Percentiles rank a stretch among this genome's conserved stretches.
Conservation (phyloP, 2,888 invertebrate genomes). For the Drosophila gaucha region DNA sequence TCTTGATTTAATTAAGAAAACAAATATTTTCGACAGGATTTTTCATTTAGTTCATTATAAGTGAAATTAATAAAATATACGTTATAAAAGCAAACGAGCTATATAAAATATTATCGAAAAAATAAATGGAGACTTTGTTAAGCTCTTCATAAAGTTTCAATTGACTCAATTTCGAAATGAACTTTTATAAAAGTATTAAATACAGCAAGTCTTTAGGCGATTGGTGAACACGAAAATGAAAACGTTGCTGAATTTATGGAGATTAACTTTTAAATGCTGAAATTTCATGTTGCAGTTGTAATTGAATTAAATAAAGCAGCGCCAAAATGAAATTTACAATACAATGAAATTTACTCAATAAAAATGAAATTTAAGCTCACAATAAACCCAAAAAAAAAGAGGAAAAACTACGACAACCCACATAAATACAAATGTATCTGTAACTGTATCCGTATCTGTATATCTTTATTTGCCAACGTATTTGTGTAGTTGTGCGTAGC, state of each 20-base stretch:
- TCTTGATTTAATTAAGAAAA: too few relatives aligned
- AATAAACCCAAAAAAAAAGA: constrained; percentile 6
- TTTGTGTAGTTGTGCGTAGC: constrained; percentile 12
- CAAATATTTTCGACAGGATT: too few relatives aligned
- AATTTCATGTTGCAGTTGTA: constrained; percentile 29
- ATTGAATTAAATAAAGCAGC: constrained; percentile 39
- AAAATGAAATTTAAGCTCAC: constrained; percentile 33
- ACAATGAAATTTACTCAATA: not conserved
- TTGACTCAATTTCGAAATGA: not conserved
- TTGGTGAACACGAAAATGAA: not conserved
- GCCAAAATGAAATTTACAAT: constrained; percentile 30
- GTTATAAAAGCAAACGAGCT: too few relatives aligned
- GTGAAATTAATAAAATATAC: too few relatives aligned
- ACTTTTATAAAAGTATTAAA: not conserved
- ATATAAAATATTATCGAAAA: not conserved
- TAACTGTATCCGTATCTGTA: constrained; percentile 15
- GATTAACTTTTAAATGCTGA: constrained; percentile 13
- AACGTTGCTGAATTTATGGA: not conserved
- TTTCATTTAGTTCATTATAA: too few relatives aligned
- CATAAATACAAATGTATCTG: constrained; percentile 1
- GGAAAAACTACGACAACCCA: constrained; percentile 7
- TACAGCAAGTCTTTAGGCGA: not conserved
- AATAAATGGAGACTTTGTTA: not conserved
- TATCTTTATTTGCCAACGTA: constrained; percentile 19
- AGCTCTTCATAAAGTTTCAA: not conserved